Base-by-base conservation (phyloP, 1,140 invertebrate genomes). In the Polypedilum vanderplanki region DNA sequence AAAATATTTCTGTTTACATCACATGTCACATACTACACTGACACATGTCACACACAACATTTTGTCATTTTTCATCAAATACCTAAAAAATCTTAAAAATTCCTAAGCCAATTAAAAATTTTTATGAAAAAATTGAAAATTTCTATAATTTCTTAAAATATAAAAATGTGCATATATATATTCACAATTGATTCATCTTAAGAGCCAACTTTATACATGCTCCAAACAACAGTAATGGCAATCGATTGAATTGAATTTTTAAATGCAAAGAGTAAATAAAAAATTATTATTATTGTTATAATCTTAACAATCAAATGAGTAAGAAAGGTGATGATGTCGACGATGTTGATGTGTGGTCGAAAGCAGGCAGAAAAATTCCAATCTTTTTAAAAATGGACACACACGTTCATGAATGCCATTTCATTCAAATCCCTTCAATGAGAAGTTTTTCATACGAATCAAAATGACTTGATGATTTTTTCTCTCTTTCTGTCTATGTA, bases 221-320 rank as follows among this genome's bases (percentile, higher is more conserved):
- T 57, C 46, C 46, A 57, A 57, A 57, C 46, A 57, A 57, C 46
- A 57, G 9, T 57, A 57, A 57, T 57, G n/a, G 46, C 46, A 57
- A 57, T 57, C n/a, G 12, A 57, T 57, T 57, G 46, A 33, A 22
- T 22, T n/a, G n/a, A n/a, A n/a, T n/a, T n/a, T n/a, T 20, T 22
- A 8, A 70, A 70, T 70, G 65, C 65, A 70, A 70, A 70, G 65
- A 70, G 65, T 17, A 70, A 70, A 70, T 70, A 70, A 70, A 70
- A 33, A 33, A 33, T 33, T n/a, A n/a, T n/a, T n/a, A n/a, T n/a
- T n/a, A 70, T 70, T 70, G 65, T 22, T 70, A 70, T 70, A 70
- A 70, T 70, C 65, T 70, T 20, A 70, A 33, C 65, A 70, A 70
- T n/a, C 10, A 10, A 33, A 3, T 33, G 24, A 33, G 24, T 3